Evolutionary conservation across 53 echinoderm and acorn worm genomes (phyloP), one percentile per base, ranked within the genome.

Genomic region (Crossaster papposus): DNA sequence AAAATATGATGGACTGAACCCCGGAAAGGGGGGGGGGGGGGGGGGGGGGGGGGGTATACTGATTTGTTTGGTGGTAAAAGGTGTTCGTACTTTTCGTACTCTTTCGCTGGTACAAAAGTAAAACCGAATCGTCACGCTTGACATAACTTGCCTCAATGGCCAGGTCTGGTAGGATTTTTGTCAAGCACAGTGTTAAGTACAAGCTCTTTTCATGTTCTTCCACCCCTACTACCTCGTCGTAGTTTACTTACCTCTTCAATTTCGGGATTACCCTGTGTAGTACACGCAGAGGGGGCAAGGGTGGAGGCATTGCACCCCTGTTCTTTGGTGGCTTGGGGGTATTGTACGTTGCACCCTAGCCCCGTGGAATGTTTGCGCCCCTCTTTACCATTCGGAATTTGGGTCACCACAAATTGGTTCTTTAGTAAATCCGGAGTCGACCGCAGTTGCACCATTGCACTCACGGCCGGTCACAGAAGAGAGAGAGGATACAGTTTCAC

Each of bases 351-450:
- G 22, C 1, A 44, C 0, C 65, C 70, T n/a, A n/a, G n/a, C n/a
- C 52, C 29, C 29, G 8, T 54, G 84, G 72, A 84, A 84, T 84
- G 84, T 84, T 72, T 72, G 84, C 51, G 84, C 11, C 51, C 50
- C n/a, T 64, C 72, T 84, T 30, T 13, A 28, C 72, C 14, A 68
- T 33, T 34, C 76, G 33, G 54, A 86, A 86, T 86, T 76, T 86
- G 75, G 86, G 86, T 75, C 86, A 86, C 86, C 86, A 14, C 75
- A 86, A 86, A 86, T 86, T 86, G 85, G 76, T 54, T 86, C 75
- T 73, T 86, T 86, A 55, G n/a, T 36, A 54, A 58, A 0, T 24
- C 58, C 13, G 14, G 58, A 33, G 18, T 33, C 51, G 54, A 54
- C 80, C 28, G 80, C 55, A 32, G 17, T 55, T 32, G 64, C 84